These are phyloP conservation scores for Heteronetta atricapilla DNA, from an alignment of 2,113 vertebrate genomes.

Conservation along the genomic window DNA sequence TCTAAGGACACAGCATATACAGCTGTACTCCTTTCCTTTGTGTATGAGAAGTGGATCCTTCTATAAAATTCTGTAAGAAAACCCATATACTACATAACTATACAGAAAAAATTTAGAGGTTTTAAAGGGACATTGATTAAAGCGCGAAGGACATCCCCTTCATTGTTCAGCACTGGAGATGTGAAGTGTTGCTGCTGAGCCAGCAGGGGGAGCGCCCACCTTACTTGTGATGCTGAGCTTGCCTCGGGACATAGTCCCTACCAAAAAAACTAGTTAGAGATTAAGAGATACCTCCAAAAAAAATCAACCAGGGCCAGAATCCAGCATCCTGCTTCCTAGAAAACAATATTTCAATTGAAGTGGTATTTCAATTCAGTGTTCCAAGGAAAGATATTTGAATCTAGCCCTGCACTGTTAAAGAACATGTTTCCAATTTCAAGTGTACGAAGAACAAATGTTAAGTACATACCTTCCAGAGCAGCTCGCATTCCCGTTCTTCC, in stretches of 20 bases:
- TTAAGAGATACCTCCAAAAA: neutral
- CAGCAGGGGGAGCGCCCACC: conserved; percentile 6
- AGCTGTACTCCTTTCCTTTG: neutral
- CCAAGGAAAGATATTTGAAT: neutral
- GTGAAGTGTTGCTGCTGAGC: neutral
- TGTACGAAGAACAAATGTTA: neutral
- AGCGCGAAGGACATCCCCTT: accelerated
- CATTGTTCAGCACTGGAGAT: accelerated
- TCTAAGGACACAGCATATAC: neutral
- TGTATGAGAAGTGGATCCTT: accelerated
- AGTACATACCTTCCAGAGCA: conserved; percentile 93
- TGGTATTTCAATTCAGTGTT: neutral
- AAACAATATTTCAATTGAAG: too few relatives aligned
- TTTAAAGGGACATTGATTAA: neutral
- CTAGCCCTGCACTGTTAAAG: neutral
- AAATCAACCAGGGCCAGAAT: neutral
- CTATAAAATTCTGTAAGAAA: accelerated
- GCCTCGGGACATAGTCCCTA: neutral
- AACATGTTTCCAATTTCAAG: neutral
- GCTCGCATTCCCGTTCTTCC: conserved; percentile 95
- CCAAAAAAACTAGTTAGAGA: neutral
- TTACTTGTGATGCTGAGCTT: accelerated
- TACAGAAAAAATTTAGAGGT: neutral
- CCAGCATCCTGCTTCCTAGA: neutral
- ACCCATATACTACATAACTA: accelerated